A percentile compares a stretch with the other conserved stretches of the same genome.
These are phyloP conservation scores for Exaiptasia diaphana DNA, from an alignment of 64 coral and sea anemone species.

Conservation along the genomic window DNA sequence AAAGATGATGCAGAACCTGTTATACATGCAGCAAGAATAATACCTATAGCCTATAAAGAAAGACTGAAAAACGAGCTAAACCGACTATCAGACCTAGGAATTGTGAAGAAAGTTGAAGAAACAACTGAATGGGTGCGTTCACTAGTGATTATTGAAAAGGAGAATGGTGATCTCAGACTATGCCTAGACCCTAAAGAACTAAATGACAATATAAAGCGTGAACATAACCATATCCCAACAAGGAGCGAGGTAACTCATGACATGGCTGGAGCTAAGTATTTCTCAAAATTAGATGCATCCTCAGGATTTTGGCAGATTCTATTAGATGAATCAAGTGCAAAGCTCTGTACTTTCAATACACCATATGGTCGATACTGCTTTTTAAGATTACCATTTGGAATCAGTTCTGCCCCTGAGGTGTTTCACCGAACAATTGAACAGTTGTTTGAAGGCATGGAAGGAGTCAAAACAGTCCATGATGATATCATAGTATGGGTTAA, in stretches of 20 bases:
- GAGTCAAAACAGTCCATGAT: slow-evolving; percentile 22
- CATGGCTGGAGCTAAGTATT: slow-evolving; percentile 31
- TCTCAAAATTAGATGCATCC: slow-evolving; percentile 44
- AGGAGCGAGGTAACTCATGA: slow-evolving; percentile 20
- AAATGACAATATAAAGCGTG: slow-evolving; percentile 26
- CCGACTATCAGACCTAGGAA: neutral
- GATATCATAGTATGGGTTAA: slow-evolving; percentile 49
- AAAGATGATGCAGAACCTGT: slow-evolving; percentile 1
- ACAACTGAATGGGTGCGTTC: slow-evolving; percentile 48
- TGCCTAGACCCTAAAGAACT: slow-evolving; percentile 42
- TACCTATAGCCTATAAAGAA: neutral
- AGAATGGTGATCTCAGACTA: slow-evolving; percentile 17
- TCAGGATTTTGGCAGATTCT: slow-evolving; percentile 48
- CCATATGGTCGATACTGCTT: slow-evolving; percentile 31
- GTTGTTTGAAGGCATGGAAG: slow-evolving; percentile 30
- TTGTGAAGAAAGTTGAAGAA: slow-evolving; percentile 20
- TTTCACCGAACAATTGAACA: slow-evolving; percentile 2
- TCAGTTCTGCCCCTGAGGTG: neutral
- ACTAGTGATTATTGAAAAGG: slow-evolving; percentile 19
- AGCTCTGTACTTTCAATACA: slow-evolving; percentile 20
- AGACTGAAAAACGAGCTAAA: slow-evolving; percentile 21
- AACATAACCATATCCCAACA: slow-evolving; percentile 39
- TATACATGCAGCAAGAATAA: slow-evolving; percentile 25
- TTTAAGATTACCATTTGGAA: neutral
- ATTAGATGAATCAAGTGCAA: slow-evolving; percentile 34